Conservation (phyloP, 2,888 invertebrate species). For the Timema cristinae region DNA sequence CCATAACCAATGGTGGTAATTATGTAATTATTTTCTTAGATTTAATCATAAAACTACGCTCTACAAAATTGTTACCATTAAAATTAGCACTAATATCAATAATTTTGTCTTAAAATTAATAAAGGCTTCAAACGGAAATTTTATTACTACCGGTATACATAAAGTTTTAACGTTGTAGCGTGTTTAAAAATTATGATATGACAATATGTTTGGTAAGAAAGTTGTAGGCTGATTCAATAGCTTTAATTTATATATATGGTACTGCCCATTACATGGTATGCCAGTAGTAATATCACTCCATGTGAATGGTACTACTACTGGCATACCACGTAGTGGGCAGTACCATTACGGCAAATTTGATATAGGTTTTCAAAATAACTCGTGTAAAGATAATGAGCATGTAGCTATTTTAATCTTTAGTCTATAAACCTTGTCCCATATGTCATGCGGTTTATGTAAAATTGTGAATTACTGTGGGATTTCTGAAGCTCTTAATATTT, state of each 20-base stretch:
- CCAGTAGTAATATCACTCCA: no score
- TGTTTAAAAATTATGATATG: not conserved
- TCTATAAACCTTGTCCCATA: no score
- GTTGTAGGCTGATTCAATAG: not conserved
- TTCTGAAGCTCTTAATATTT: no score
- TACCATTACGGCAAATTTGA: no score
- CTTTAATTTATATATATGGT: not conserved
- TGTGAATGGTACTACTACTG: not conserved
- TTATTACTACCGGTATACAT: not conserved
- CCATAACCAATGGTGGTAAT: not conserved
- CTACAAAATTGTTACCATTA: not conserved
- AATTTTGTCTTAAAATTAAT: not conserved
- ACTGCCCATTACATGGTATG: no score
- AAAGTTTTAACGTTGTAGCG: not conserved
- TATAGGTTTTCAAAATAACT: no score
- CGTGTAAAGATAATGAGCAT: no score
- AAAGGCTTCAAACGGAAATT: not conserved
- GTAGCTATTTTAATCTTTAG: no score
- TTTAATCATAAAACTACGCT: not conserved
- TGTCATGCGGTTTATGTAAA: no score
- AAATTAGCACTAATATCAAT: not conserved
- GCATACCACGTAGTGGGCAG: not conserved
- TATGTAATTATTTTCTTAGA: not conserved
- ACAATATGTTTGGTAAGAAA: not conserved
- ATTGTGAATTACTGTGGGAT: no score